Conservation (phyloP, 2,113 vertebrate genomes). For the Nycticryphes semicollaris region DNA sequence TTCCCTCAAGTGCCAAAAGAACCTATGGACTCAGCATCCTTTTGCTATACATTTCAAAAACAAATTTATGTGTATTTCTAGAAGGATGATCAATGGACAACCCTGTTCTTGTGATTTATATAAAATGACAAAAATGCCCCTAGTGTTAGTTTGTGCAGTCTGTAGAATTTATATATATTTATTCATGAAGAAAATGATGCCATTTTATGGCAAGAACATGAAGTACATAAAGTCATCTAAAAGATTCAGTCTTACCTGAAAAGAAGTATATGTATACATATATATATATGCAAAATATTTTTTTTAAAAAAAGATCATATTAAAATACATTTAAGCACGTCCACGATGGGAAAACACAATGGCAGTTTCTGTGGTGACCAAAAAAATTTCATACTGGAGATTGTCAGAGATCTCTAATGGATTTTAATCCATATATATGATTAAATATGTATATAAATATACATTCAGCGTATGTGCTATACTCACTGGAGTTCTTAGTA, state of each 20-base stretch:
- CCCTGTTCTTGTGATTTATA: conserved; percentile 36
- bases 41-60: conserved; percentile 40
- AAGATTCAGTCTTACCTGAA: neutral
- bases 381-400: neutral
- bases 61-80: conserved; percentile 34
- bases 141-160: neutral
- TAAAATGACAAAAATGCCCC: conserved; percentile 39
- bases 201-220: neutral
- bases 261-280: neutral
- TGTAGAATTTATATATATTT: conserved; percentile 29
- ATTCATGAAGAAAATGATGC: conserved; percentile 13
- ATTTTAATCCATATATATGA: neutral
- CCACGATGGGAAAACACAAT: neutral
- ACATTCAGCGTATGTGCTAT: neutral
- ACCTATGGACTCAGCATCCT: neutral
- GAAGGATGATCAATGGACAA: conserved; percentile 31
- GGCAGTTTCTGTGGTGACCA: neutral
- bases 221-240: neutral
- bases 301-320: neutral
- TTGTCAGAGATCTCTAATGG: neutral
- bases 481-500: neutral
- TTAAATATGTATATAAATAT: neutral
- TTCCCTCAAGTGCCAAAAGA: conserved; percentile 29
- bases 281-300: neutral
- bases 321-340: neutral